These are phyloP conservation scores for Rugalucina vietnamica DNA, from an alignment of 2,888 invertebrate genomes.

Conservation along the genomic window DNA sequence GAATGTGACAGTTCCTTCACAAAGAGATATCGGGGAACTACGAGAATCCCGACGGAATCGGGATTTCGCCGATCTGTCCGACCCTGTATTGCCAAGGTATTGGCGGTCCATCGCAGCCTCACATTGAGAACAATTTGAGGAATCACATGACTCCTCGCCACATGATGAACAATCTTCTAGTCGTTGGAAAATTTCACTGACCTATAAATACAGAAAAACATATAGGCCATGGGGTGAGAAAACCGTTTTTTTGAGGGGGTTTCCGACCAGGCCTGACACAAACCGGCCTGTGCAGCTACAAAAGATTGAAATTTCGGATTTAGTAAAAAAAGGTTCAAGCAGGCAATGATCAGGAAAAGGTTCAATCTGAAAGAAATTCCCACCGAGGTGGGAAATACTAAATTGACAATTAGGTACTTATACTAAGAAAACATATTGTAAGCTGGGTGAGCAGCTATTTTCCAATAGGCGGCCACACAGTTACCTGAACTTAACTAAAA, in stretches of 20 bases:
- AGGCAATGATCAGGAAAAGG: too few relatives aligned
- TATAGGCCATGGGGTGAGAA: background rate
- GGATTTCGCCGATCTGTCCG: background rate
- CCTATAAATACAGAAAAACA: slow-evolving; percentile 35
- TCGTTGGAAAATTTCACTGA: slow-evolving; percentile 45
- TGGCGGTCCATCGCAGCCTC: slow-evolving; percentile 55
- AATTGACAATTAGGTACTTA: too few relatives aligned
- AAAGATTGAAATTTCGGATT: too few relatives aligned
- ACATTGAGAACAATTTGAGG: slow-evolving; percentile 58
- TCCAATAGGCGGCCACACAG: too few relatives aligned
- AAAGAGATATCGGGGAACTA: background rate
- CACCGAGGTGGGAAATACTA: too few relatives aligned
- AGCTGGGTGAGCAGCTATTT: too few relatives aligned
- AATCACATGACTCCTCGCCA: slow-evolving; percentile 56
- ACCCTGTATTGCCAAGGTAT: background rate
- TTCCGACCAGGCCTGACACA: too few relatives aligned
- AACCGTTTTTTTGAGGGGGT: background rate
- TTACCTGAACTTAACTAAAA: too few relatives aligned
- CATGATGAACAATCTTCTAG: slow-evolving; percentile 51
- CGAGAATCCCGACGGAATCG: background rate
- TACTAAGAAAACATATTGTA: too few relatives aligned
- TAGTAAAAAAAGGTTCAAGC: too few relatives aligned
- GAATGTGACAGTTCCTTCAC: slow-evolving; percentile 11
- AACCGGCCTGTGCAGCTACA: too few relatives aligned
- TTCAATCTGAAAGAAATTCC: too few relatives aligned